phyloP scores from a whole-genome alignment of 2,888 invertebrate genomes.

The Nebria salina region DNA sequence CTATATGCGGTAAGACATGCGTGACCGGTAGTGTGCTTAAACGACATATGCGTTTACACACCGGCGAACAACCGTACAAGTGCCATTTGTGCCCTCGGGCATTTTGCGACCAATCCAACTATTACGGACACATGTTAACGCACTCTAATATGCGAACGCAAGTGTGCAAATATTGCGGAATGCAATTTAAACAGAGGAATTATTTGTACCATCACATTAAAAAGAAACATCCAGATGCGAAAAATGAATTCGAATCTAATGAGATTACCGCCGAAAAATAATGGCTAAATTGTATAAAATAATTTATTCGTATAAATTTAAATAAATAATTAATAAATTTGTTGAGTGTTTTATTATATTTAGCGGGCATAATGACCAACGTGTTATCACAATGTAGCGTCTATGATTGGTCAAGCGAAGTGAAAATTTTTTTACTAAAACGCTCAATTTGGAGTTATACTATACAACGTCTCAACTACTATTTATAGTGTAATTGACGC shows the following conservation, averaged over 20 bases:
- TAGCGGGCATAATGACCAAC: too few relatives aligned
- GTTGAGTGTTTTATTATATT: too few relatives aligned
- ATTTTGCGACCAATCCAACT: constrained; percentile 18
- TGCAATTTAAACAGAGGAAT: constrained; percentile 29
- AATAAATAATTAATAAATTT: too few relatives aligned
- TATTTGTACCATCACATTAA: constrained; percentile 29
- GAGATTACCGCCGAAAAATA: constrained; percentile 6
- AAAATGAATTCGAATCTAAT: background rate
- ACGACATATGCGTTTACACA: constrained; percentile 35
- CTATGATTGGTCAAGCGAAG: too few relatives aligned
- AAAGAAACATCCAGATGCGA: constrained; percentile 18
- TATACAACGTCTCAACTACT: too few relatives aligned
- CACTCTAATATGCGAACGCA: constrained; percentile 26
- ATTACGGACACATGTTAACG: constrained; percentile 13
- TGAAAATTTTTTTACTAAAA: too few relatives aligned
- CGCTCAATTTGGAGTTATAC: too few relatives aligned
- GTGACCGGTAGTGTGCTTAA: constrained; percentile 18
- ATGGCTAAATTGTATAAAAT: background rate
- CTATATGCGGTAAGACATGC: constrained; percentile 30
- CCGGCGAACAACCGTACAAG: constrained; percentile 31
- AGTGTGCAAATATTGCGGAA: constrained; percentile 21
- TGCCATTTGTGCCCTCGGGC: constrained; percentile 32
- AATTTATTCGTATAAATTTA: too few relatives aligned
- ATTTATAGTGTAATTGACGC: too few relatives aligned
- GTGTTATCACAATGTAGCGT: too few relatives aligned